These are phyloP conservation scores for Dromococcyx pavoninus DNA, from an alignment of 2,797 vertebrate species.

Conservation along the genomic window DNA sequence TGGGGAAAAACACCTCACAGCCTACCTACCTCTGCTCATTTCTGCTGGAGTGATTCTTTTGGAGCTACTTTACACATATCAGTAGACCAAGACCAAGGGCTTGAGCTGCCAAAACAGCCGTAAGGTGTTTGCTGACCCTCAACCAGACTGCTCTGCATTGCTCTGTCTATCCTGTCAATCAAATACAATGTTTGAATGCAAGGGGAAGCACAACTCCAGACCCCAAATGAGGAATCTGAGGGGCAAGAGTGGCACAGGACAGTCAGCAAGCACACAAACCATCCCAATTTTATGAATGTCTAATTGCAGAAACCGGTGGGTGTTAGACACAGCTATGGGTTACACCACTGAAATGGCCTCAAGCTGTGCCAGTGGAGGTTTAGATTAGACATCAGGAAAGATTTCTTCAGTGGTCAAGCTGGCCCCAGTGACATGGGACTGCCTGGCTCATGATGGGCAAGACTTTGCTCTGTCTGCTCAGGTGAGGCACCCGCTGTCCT, in stretches of 20 bases:
- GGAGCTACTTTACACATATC: neutral
- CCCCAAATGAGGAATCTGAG: neutral
- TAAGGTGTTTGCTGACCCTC: neutral
- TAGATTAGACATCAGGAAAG: no score
- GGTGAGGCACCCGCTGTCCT: no score
- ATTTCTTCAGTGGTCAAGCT: no score
- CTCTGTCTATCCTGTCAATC: conserved; percentile 27
- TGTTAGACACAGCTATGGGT: neutral
- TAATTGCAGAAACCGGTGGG: neutral
- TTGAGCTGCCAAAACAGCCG: neutral
- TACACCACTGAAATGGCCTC: neutral
- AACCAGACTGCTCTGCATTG: neutral
- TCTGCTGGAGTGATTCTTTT: neutral
- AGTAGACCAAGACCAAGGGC: neutral
- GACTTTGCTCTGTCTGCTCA: no score
- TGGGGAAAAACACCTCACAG: neutral
- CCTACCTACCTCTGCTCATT: neutral
- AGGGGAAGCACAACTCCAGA: neutral
- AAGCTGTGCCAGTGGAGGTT: no score
- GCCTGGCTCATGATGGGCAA: no score
- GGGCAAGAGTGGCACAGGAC: neutral
- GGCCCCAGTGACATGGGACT: no score
- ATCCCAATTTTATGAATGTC: neutral
- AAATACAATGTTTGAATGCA: neutral
- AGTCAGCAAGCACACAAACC: neutral